These are phyloP conservation scores for Chascanopsetta lugubris DNA, from an alignment of 2,113 vertebrate genomes.

Conservation along the genomic window DNA sequence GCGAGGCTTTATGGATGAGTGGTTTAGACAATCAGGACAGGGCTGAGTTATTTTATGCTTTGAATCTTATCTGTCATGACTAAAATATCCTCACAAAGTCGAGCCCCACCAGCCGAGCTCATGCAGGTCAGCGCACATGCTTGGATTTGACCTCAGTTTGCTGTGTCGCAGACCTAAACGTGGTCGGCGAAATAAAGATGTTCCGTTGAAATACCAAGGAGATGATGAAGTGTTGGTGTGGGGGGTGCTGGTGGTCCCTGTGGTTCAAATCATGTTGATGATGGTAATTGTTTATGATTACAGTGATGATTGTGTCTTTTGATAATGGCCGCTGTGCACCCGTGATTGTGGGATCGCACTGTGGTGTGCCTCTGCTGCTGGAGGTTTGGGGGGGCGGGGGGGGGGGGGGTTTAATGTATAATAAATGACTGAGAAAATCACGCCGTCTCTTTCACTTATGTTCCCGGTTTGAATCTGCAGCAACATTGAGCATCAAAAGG, in stretches of 20 bases:
- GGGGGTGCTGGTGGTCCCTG: slow-evolving; percentile 40
- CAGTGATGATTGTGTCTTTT: slow-evolving; percentile 74
- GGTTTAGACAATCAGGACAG: slow-evolving; percentile 30
- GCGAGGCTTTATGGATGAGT: slow-evolving; percentile 3
- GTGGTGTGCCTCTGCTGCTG: slow-evolving; percentile 65
- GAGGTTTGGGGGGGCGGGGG: slow-evolving; percentile 74
- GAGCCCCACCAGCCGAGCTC: slow-evolving; percentile 1
- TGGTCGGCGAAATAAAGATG: slow-evolving; percentile 23
- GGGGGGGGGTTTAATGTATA: slow-evolving; percentile 77
- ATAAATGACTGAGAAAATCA: slow-evolving; percentile 76
- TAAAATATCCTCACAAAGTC: slow-evolving; percentile 6
- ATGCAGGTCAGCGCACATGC: slow-evolving; percentile 15
- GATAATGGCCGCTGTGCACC: slow-evolving; percentile 61
- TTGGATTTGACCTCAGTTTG: slow-evolving; percentile 44
- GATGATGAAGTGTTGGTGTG: slow-evolving; percentile 50
- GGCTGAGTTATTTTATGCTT: slow-evolving; percentile 8
- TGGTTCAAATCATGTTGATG: slow-evolving; percentile 19
- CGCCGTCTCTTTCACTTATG: not conserved
- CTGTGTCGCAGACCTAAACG: slow-evolving; percentile 25
- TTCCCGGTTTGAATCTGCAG: slow-evolving; percentile 9
- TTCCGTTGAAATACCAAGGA: slow-evolving; percentile 40
- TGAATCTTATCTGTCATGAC: not conserved
- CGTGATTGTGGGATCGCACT: slow-evolving; percentile 67
- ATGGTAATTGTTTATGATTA: slow-evolving; percentile 46
- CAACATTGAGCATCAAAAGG: not conserved